Evolutionary conservation across 2,888 invertebrate species (phyloP).

Genomic region (Dryobotodes eremita): DNA sequence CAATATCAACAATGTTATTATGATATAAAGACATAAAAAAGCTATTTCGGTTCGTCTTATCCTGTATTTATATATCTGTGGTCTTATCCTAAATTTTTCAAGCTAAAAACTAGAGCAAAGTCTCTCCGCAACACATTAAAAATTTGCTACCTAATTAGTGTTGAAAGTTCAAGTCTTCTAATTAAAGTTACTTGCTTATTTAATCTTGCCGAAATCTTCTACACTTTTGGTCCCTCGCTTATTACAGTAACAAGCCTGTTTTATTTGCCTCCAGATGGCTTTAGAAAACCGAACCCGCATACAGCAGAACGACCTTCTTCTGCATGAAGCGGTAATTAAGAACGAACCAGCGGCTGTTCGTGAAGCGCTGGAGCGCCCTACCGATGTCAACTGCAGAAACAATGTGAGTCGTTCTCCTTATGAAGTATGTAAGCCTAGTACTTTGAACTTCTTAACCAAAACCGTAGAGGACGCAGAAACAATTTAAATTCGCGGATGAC

Average conservation of each 20-base stretch:
- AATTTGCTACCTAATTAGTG: conserved; percentile 27
- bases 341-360: conserved; percentile 93
- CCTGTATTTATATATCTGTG: too few relatives aligned
- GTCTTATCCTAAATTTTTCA: neutral
- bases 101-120: neutral
- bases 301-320: conserved; percentile 92
- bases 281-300: conserved; percentile 86
- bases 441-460: conserved; percentile 32
- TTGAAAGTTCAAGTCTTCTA: conserved; percentile 28
- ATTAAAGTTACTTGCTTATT: conserved; percentile 36
- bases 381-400: conserved; percentile 93
- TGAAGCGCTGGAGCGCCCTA: conserved; percentile 92
- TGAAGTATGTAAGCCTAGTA: conserved; percentile 50
- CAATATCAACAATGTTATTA: neutral
- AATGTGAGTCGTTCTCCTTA: conserved; percentile 90
- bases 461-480: neutral
- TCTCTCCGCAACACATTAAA: conserved; percentile 3
- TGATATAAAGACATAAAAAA: too few relatives aligned
- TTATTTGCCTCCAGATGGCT: conserved; percentile 74
- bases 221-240: neutral
- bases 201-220: conserved; percentile 9
- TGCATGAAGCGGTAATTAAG: conserved; percentile 94
- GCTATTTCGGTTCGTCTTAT: neutral
- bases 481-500: neutral
- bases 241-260: neutral